Conservation (phyloP, 2,888 invertebrate genomes). For the Phaonia tiefii region DNA sequence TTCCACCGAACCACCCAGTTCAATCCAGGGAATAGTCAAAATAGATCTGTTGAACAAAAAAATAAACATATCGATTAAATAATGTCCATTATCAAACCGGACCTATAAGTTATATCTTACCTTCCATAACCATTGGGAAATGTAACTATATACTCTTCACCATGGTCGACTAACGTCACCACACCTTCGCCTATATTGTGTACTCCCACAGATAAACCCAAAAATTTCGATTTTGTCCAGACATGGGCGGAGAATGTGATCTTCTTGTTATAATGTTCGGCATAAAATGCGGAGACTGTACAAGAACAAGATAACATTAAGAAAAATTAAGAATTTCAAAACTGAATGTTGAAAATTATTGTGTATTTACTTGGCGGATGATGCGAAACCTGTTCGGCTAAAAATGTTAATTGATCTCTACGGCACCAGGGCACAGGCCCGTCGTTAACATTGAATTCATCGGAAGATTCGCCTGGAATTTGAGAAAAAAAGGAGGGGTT, state of each 20-base stretch:
- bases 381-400: constrained; percentile 99
- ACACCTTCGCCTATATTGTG: constrained; percentile 97
- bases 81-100: neutral
- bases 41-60: constrained; percentile 86
- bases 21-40: constrained; percentile 99
- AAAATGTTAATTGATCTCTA: constrained; percentile 93
- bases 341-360: neutral
- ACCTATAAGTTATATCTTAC: constrained; percentile 77
- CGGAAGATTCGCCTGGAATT: constrained; percentile 69
- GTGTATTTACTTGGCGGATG: constrained; percentile 93
- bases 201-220: constrained; percentile 98
- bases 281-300: constrained; percentile 98
- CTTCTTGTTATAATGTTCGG: constrained; percentile 94
- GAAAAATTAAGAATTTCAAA: too few relatives aligned
- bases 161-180: constrained; percentile 93
- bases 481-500: too few relatives aligned
- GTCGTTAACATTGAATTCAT: constrained; percentile 82
- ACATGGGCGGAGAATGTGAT: constrained; percentile 97
- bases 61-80: neutral
- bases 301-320: neutral
- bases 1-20: constrained; percentile 95
- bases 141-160: constrained; percentile 96
- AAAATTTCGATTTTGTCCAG: constrained; percentile 99
- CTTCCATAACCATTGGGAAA: constrained; percentile 99
- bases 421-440: constrained; percentile 96